Evolutionary conservation across 2,113 vertebrate genomes (phyloP).

Genomic region (Hippocampus comes): DNA sequence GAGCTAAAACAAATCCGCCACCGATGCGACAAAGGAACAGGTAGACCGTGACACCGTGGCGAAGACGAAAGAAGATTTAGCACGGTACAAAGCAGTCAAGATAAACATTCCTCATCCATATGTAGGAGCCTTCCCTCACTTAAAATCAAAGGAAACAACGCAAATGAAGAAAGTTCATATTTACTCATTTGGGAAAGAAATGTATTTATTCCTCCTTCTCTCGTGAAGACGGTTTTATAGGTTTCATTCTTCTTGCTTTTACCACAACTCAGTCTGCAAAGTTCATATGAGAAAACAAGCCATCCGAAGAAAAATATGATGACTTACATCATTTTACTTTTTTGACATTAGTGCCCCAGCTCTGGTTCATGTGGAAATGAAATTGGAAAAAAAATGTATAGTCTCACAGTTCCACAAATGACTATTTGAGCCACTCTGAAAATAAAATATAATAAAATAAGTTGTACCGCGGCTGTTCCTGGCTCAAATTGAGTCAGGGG

Average conservation of each 20-base stretch:
- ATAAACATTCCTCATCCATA: conserved; percentile 24
- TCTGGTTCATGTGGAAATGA: neutral
- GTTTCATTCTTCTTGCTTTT: neutral
- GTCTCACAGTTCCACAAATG: neutral
- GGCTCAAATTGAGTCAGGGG: neutral
- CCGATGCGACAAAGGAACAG: conserved; percentile 37
- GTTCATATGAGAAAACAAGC: neutral
- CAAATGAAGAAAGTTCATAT: conserved; percentile 11
- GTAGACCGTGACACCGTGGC: conserved; percentile 40
- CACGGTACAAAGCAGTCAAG: conserved; percentile 13
- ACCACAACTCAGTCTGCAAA: neutral
- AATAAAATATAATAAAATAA: neutral
- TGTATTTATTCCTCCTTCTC: neutral
- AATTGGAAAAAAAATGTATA: neutral
- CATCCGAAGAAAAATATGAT: neutral
- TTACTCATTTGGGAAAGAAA: neutral
- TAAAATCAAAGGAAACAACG: conserved; percentile 18
- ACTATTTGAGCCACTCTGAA: neutral
- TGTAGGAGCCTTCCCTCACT: conserved; percentile 14
- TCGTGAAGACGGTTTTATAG: neutral
- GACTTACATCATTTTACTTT: neutral
- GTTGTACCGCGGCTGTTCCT: neutral
- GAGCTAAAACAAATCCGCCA: conserved; percentile 32
- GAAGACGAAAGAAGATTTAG: conserved; percentile 51
- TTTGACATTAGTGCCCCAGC: neutral